A percentile compares a stretch with the other conserved stretches of the same genome.
phyloP scores from a whole-genome alignment of 2,888 invertebrate genomes.

The Cephus pulcher region DNA sequence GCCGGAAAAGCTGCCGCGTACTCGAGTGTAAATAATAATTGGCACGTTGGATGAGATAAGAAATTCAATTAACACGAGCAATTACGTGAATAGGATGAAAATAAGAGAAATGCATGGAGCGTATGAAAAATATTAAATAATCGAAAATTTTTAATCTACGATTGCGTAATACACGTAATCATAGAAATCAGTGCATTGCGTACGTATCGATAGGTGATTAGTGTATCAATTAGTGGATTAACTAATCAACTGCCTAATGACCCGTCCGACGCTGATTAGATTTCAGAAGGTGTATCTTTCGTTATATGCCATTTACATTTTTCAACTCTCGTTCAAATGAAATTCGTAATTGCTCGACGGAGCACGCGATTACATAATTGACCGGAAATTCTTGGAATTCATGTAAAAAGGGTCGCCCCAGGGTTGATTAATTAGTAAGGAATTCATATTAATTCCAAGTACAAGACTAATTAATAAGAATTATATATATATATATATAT shows the following conservation, averaged over 20 bases:
- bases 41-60: not conserved
- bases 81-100: not conserved
- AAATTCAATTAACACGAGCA: not conserved
- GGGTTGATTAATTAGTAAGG: not conserved
- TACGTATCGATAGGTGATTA: not conserved
- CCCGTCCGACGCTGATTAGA: not conserved
- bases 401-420: not conserved
- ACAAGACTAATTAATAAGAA: not conserved
- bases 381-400: not conserved
- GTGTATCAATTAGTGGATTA: not conserved
- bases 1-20: not conserved
- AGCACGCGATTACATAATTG: not conserved
- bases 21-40: not conserved
- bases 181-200: not conserved
- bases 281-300: not conserved
- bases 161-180: not conserved
- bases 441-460: not conserved
- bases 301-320: not conserved
- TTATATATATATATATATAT: conserved; percentile 1
- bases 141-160: not conserved
- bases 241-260: not conserved
- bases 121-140: not conserved
- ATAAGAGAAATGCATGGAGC: not conserved
- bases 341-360: not conserved
- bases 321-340: not conserved